Percentiles rank a stretch among this genome's conserved stretches.
phyloP scores from a whole-genome alignment of 2,113 vertebrate genomes.

The Vombatus ursinus region DNA sequence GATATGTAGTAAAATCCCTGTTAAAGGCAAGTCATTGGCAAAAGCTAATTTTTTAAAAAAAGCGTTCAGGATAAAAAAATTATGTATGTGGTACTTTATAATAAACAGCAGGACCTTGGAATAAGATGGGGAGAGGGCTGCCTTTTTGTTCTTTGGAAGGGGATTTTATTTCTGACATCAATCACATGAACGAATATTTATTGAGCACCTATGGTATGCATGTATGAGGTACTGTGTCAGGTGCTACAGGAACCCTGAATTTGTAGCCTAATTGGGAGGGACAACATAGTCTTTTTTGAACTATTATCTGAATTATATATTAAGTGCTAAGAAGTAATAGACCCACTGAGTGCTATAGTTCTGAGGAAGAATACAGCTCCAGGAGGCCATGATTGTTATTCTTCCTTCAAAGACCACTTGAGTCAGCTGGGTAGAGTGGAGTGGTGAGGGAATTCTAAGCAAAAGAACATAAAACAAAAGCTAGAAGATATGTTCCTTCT shows the following conservation, averaged over 20 bases:
- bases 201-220: neutral
- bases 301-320: neutral
- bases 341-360: neutral
- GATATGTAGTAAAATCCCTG: neutral
- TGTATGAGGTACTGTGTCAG: neutral
- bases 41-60: constrained; percentile 35
- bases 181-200: neutral
- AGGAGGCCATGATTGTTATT: neutral
- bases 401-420: too few relatives aligned
- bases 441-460: neutral
- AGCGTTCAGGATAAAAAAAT: neutral
- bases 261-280: neutral
- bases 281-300: neutral
- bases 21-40: neutral
- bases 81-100: neutral
- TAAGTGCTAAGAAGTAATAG: neutral
- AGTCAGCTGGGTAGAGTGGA: neutral
- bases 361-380: neutral
- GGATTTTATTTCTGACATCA: neutral
- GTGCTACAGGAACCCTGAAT: neutral
- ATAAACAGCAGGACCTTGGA: neutral
- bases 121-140: neutral
- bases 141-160: neutral
- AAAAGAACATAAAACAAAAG: neutral
- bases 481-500: neutral